A percentile compares a stretch with the other conserved stretches of the same genome.
phyloP scores from a whole-genome alignment of 2,888 invertebrate species.

The Polymixis lichenea region DNA sequence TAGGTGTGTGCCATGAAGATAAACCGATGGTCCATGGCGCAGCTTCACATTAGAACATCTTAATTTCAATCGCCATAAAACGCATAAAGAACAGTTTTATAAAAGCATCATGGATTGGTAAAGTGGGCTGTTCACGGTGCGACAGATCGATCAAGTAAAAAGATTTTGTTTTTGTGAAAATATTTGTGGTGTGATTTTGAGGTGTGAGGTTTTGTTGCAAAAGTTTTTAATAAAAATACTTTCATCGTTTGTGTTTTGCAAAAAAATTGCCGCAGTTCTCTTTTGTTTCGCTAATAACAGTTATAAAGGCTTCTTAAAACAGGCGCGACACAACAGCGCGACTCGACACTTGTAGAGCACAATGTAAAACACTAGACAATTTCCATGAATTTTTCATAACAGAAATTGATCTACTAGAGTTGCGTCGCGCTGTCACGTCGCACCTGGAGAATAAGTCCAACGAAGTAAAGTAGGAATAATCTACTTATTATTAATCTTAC shows the following conservation, averaged over 20 bases:
- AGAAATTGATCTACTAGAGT: too few species aligned
- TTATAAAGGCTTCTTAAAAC: too few species aligned
- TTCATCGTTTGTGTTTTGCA: too few species aligned
- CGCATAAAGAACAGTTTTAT: conserved; percentile 85
- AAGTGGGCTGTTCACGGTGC: conserved; percentile 69
- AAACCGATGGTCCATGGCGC: conserved; percentile 53
- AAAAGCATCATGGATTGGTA: conserved; percentile 74
- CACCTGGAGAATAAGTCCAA: background rate
- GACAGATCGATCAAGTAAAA: conserved; percentile 19
- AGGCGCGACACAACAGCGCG: too few species aligned
- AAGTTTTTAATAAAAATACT: too few species aligned
- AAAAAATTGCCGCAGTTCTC: too few species aligned
- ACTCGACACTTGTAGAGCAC: too few species aligned
- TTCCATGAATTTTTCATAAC: too few species aligned
- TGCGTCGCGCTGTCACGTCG: too few species aligned
- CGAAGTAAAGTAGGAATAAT: background rate
- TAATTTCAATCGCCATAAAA: conserved; percentile 87
- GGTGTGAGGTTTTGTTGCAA: background rate
- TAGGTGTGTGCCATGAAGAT: conserved; percentile 60
- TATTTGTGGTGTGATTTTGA: background rate
- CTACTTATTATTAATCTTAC: too few species aligned
- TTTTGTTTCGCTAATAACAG: too few species aligned
- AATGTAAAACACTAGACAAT: too few species aligned
- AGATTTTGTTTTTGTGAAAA: background rate
- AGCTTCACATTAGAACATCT: conserved; percentile 85